Evolutionary conservation across 2,113 vertebrate genomes (phyloP).

Genomic region (Microcebus jonahi): DNA sequence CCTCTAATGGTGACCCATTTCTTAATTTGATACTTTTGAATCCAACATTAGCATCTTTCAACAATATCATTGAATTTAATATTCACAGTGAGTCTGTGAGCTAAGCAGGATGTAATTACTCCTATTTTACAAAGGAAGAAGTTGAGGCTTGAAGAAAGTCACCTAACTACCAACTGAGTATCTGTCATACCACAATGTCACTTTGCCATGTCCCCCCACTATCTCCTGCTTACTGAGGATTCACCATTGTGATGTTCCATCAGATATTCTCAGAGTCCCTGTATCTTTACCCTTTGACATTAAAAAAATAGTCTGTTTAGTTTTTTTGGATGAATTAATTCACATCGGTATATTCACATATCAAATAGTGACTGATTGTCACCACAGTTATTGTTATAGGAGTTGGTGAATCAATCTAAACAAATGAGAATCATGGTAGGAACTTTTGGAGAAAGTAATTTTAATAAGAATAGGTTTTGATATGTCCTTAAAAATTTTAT

Average conservation of each 20-base stretch:
- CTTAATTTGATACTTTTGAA: constrained; percentile 11
- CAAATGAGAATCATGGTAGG: background rate
- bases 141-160: background rate
- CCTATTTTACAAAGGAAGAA: background rate
- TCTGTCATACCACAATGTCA: background rate
- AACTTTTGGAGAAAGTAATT: background rate
- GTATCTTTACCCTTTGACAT: background rate
- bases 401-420: background rate
- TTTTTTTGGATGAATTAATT: constrained; percentile 26
- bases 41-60: background rate
- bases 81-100: background rate
- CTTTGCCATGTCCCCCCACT: background rate
- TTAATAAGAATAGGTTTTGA: background rate
- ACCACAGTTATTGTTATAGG: background rate
- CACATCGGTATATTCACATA: background rate
- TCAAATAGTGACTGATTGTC: background rate
- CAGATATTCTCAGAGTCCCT: background rate
- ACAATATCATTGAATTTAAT: background rate
- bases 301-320: background rate
- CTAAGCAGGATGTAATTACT: background rate
- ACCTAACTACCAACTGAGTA: background rate
- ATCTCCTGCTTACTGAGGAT: background rate
- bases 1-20: background rate
- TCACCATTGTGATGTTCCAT: background rate
- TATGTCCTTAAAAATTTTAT: background rate